Evolutionary conservation across 2,888 invertebrate species (phyloP).

Genomic region (Drosophila prostipennis): DNA sequence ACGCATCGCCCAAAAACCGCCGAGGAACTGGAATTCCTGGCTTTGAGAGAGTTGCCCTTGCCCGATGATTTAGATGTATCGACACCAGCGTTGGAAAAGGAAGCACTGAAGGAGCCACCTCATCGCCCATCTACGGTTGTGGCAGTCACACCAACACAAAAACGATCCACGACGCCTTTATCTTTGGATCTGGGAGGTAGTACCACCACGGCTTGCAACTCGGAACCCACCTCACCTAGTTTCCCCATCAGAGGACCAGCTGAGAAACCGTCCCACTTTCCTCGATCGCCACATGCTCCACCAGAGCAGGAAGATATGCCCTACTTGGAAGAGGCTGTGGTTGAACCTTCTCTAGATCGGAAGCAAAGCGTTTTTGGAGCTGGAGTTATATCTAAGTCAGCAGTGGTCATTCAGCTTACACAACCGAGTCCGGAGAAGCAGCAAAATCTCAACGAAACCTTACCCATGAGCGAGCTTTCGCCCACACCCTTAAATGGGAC

Average conservation of each 20-base stretch:
- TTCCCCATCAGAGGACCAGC: conserved; percentile 64
- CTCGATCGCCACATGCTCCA: conserved; percentile 65
- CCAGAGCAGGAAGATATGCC: conserved; percentile 50
- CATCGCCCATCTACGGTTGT: neutral
- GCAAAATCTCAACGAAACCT: conserved; percentile 32
- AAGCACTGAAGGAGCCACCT: neutral
- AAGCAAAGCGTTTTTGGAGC: conserved; percentile 15
- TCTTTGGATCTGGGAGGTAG: conserved; percentile 39
- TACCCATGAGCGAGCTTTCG: conserved; percentile 18
- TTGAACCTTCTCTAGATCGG: conserved; percentile 39
- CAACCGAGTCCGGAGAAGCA: conserved; percentile 49
- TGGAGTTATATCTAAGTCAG: conserved; percentile 45
- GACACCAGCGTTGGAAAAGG: too few species aligned
- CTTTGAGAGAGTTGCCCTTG: conserved; percentile 25
- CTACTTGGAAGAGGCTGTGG: conserved; percentile 71
- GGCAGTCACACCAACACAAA: conserved; percentile 15
- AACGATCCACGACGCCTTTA: neutral
- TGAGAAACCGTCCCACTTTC: conserved; percentile 60
- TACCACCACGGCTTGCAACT: conserved; percentile 13
- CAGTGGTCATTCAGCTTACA: conserved; percentile 44
- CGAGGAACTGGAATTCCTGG: conserved; percentile 43
- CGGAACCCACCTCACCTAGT: conserved; percentile 60
- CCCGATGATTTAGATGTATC: neutral
- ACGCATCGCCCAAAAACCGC: conserved; percentile 59
- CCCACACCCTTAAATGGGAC: conserved; percentile 46